A percentile compares a stretch with the other conserved stretches of the same genome.
Evolutionary conservation across 2,888 invertebrate species (phyloP).

Genomic region (Mythimna ferrago): DNA sequence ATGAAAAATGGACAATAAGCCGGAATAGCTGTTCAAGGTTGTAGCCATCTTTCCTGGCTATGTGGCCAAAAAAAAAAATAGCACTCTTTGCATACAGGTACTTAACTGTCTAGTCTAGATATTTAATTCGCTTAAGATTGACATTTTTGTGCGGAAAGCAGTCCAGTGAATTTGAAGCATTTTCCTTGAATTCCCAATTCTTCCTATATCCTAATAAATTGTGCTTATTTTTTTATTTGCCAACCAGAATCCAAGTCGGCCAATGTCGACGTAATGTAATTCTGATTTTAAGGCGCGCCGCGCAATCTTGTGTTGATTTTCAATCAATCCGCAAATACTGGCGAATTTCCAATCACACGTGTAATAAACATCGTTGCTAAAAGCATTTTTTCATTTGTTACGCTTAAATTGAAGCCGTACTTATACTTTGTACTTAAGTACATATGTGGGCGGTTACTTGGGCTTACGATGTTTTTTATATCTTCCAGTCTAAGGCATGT

Average conservation of each 20-base stretch:
- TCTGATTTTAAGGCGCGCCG: conserved; percentile 40
- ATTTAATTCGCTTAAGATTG: too few species aligned
- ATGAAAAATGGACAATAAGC: too few species aligned
- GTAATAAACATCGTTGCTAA: conserved; percentile 65
- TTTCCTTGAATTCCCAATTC: too few species aligned
- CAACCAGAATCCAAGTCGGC: conserved; percentile 21
- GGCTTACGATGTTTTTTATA: conserved; percentile 15
- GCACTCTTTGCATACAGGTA: too few species aligned
- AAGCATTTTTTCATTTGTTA: conserved; percentile 73
- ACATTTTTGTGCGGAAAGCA: too few species aligned
- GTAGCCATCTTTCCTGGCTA: too few species aligned
- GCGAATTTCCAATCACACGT: conserved; percentile 61
- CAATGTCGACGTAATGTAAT: conserved; percentile 35
- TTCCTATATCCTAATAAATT: not conserved
- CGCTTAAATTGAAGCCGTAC: conserved; percentile 59
- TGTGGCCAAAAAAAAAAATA: too few species aligned
- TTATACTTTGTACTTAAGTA: conserved; percentile 21
- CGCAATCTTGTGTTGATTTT: conserved; percentile 54
- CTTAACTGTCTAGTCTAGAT: too few species aligned
- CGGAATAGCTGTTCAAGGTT: too few species aligned
- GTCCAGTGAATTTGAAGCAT: too few species aligned
- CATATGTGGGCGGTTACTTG: conserved; percentile 1
- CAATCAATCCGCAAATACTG: conserved; percentile 62
- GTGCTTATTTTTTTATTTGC: not conserved
- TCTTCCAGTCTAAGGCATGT: not conserved